Percentiles rank a stretch among this genome's conserved stretches.
Conservation (phyloP, 2,888 invertebrate genomes). For the Dusona sp. region DNA sequence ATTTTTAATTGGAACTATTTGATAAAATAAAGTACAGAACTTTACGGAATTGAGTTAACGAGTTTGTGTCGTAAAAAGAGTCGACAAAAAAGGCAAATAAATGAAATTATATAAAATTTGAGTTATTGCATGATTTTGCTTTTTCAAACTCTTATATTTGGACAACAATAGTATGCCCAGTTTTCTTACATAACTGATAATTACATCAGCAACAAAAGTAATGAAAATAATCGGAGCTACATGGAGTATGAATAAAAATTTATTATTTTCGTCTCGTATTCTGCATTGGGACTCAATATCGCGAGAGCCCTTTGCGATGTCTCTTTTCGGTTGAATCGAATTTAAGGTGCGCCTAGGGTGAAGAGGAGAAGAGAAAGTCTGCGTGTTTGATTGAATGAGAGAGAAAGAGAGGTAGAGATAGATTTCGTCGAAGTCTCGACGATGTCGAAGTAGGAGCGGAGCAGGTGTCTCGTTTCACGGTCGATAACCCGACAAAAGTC, state of each 20-base stretch:
- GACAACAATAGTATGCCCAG: no score
- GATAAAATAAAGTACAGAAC: no score
- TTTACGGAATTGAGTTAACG: no score
- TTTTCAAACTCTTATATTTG: no score
- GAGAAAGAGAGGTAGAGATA: constrained; percentile 46
- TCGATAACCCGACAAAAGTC: constrained; percentile 74
- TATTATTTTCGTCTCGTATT: constrained; percentile 33
- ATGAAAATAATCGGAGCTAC: background rate
- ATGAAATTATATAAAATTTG: no score
- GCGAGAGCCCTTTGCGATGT: constrained; percentile 59
- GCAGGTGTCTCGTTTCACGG: constrained; percentile 75
- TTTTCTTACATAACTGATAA: no score
- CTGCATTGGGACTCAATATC: constrained; percentile 20
- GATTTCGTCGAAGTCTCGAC: constrained; percentile 65
- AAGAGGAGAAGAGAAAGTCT: constrained; percentile 5
- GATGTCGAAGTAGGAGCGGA: constrained; percentile 69
- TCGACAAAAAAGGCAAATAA: no score
- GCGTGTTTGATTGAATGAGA: constrained; percentile 1
- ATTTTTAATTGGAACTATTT: no score
- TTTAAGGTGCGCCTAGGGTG: constrained; percentile 65
- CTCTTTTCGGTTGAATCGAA: constrained; percentile 64
- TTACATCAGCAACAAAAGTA: background rate
- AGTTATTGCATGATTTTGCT: no score
- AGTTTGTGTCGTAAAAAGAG: no score
- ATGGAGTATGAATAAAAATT: background rate